These are phyloP conservation scores for Chaetodon trifasciatus DNA, from an alignment of 2,797 vertebrate species.

Conservation along the genomic window DNA sequence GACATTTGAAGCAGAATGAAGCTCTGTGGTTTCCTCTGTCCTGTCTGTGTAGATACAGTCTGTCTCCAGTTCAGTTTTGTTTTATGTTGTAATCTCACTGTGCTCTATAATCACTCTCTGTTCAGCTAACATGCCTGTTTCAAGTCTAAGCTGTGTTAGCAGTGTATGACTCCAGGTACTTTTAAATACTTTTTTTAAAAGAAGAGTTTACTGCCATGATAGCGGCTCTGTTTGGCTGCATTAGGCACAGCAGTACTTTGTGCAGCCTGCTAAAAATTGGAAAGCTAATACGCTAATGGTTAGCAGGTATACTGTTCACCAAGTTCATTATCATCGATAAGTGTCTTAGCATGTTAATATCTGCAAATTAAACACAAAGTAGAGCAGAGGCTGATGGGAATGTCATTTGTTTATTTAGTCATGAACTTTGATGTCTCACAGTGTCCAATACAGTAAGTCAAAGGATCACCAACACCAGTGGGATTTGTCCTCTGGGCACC, in stretches of 20 bases:
- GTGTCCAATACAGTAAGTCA: neutral
- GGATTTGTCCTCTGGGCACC: neutral
- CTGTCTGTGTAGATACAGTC: conserved; percentile 62
- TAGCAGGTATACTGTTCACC: neutral
- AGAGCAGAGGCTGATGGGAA: neutral
- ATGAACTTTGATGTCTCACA: no score
- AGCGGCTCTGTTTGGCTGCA: neutral
- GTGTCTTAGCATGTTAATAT: neutral
- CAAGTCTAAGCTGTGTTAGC: conserved; percentile 19
- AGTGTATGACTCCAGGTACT: conserved; percentile 16
- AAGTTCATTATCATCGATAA: neutral
- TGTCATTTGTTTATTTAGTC: neutral
- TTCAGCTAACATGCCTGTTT: conserved; percentile 23
- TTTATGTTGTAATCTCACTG: conserved; percentile 69
- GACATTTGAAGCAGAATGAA: conserved; percentile 58
- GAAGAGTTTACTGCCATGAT: neutral
- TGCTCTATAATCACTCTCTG: conserved; percentile 48
- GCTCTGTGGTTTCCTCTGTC: conserved; percentile 39
- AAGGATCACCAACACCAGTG: neutral
- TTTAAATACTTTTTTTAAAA: neutral
- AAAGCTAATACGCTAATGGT: neutral
- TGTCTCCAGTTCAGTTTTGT: conserved; percentile 76
- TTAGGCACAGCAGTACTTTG: conserved; percentile 2
- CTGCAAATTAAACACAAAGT: neutral
- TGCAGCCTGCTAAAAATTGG: neutral